These are phyloP conservation scores for Gymnothorax javanicus DNA, from an alignment of 2,797 vertebrate species.

Conservation along the genomic window DNA sequence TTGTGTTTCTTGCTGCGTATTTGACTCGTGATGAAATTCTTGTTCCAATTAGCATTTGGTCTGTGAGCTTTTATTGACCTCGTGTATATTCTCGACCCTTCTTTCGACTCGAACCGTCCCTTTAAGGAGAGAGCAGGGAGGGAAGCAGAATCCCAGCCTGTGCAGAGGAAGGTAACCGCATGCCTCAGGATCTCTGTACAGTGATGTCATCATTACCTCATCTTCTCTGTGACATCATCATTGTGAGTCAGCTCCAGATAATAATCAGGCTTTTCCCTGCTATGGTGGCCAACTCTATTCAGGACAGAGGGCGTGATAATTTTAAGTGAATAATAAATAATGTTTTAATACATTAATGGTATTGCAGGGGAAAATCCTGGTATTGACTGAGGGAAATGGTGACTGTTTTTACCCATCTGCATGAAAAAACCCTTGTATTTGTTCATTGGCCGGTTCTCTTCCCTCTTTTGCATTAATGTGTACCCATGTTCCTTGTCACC, in stretches of 20 bases:
- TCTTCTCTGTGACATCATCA: neutral
- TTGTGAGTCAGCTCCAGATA: neutral
- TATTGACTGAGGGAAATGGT: neutral
- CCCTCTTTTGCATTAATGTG: neutral
- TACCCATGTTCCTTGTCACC: neutral
- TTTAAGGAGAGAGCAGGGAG: slow-evolving; percentile 64
- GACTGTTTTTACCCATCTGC: neutral
- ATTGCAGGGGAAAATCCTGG: neutral
- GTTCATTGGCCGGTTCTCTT: neutral
- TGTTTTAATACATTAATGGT: neutral
- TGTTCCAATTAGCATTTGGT: neutral
- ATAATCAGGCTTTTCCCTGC: neutral
- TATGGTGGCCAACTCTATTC: neutral
- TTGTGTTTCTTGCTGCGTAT: neutral
- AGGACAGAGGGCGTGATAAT: neutral
- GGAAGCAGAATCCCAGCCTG: slow-evolving; percentile 52
- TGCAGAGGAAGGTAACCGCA: slow-evolving; percentile 50
- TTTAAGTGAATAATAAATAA: neutral
- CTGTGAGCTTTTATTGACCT: neutral
- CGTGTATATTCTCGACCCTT: neutral
- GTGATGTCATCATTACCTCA: neutral
- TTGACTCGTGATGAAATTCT: neutral
- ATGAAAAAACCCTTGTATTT: neutral
- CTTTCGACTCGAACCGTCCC: neutral
- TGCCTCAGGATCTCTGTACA: neutral